phyloP scores from a whole-genome alignment of 1,140 invertebrate species.

The Oppia nitens region DNA sequence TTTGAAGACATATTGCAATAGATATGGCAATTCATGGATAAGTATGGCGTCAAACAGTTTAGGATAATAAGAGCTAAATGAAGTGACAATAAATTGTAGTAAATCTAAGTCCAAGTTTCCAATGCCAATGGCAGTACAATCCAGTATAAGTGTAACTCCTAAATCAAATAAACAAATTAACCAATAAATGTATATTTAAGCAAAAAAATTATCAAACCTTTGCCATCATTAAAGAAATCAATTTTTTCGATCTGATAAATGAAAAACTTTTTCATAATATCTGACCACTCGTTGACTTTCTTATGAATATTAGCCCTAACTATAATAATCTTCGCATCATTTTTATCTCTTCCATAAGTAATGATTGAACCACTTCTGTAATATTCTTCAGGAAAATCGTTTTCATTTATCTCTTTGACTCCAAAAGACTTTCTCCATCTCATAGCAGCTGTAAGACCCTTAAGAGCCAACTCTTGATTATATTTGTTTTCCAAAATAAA shows the following conservation, averaged over 20 bases:
- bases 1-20: slow-evolving; percentile 11
- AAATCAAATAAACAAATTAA: background rate
- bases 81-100: slow-evolving; percentile 15
- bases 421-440: slow-evolving; percentile 63
- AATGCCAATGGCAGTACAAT: slow-evolving; percentile 10
- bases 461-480: slow-evolving; percentile 42
- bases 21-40: slow-evolving; percentile 14
- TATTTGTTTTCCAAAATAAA: slow-evolving; percentile 45
- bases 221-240: slow-evolving; percentile 4
- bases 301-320: slow-evolving; percentile 14
- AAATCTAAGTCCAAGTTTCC: slow-evolving; percentile 10
- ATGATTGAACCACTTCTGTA: slow-evolving; percentile 13
- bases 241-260: slow-evolving; percentile 13
- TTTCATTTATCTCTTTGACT: slow-evolving; percentile 34
- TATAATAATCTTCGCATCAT: background rate
- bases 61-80: slow-evolving; percentile 7
- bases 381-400: slow-evolving; percentile 15
- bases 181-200: too few species aligned
- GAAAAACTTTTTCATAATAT: slow-evolving; percentile 8
- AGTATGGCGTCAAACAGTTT: slow-evolving; percentile 12
- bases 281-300: slow-evolving; percentile 6
- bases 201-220: background rate
- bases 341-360: slow-evolving; percentile 10
- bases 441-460: slow-evolving; percentile 61
- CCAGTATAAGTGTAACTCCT: slow-evolving; percentile 9